phyloP scores from a whole-genome alignment of 2,113 vertebrate genomes.

The Ictalurus furcatus region DNA sequence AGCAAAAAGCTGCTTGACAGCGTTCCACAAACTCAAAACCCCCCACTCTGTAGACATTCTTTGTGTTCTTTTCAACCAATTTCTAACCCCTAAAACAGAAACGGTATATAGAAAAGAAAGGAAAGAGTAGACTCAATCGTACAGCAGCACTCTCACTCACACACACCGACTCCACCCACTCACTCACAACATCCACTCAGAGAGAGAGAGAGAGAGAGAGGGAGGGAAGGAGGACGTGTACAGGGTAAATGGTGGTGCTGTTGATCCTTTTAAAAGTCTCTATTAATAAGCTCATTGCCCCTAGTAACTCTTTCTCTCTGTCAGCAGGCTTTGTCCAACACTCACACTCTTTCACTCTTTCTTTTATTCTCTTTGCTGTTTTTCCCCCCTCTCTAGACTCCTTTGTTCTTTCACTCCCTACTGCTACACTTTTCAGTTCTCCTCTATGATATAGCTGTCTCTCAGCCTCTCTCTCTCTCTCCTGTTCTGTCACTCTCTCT shows the following conservation, averaged over 20 bases:
- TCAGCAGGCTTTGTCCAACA: neutral
- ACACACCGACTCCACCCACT: no score
- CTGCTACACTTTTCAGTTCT: neutral
- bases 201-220: neutral
- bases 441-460: conserved; percentile 6
- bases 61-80: no score
- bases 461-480: neutral
- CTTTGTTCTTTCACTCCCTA: conserved; percentile 23
- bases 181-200: neutral
- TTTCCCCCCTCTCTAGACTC: neutral
- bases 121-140: no score
- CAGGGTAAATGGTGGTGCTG: conserved; percentile 13
- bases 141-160: no score
- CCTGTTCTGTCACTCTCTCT: conserved; percentile 28
- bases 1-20: no score
- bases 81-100: no score
- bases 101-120: no score
- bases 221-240: neutral
- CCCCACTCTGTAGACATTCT: no score
- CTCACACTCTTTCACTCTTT: conserved; percentile 11
- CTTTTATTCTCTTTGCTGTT: conserved; percentile 30
- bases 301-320: neutral
- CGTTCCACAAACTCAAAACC: no score
- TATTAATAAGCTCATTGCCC: conserved; percentile 44
- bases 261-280: conserved; percentile 36